These are phyloP conservation scores for Epirrita christyi DNA, from an alignment of 2,888 invertebrate genomes.

Conservation along the genomic window DNA sequence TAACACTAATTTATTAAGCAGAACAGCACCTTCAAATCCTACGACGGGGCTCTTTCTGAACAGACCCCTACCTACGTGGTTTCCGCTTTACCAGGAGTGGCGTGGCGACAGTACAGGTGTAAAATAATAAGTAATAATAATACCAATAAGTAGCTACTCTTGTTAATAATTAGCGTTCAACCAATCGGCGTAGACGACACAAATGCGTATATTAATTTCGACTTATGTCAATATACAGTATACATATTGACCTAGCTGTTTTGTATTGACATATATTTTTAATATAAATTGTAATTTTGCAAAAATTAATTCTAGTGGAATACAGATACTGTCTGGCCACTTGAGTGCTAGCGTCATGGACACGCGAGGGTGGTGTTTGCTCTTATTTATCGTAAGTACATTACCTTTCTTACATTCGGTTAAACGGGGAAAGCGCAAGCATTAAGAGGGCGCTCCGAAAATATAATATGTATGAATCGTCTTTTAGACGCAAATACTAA, in stretches of 20 bases:
- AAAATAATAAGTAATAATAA: no score
- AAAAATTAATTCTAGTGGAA: conserved; percentile 14
- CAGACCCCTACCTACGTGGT: no score
- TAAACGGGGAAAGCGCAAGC: no score
- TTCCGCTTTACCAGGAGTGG: no score
- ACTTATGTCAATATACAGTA: neutral
- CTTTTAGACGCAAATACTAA: no score
- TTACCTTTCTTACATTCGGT: no score
- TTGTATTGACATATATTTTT: conserved; percentile 40
- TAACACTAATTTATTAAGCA: no score
- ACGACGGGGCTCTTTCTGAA: no score
- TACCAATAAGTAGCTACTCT: neutral
- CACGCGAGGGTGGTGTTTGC: conserved; percentile 23
- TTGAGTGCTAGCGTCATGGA: conserved; percentile 5
- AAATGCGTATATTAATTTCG: conserved; percentile 24
- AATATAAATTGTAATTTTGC: conserved; percentile 43
- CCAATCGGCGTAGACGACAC: conserved; percentile 3
- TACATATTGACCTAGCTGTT: conserved; percentile 37
- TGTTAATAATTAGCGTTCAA: neutral
- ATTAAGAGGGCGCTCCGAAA: no score
- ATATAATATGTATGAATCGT: no score
- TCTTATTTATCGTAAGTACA: conserved; percentile 49
- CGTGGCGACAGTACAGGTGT: no score
- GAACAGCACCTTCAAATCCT: no score
- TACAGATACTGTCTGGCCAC: conserved; percentile 27